Base-by-base conservation (phyloP, 2,113 vertebrate genomes). In the Osmerus mordax region DNA sequence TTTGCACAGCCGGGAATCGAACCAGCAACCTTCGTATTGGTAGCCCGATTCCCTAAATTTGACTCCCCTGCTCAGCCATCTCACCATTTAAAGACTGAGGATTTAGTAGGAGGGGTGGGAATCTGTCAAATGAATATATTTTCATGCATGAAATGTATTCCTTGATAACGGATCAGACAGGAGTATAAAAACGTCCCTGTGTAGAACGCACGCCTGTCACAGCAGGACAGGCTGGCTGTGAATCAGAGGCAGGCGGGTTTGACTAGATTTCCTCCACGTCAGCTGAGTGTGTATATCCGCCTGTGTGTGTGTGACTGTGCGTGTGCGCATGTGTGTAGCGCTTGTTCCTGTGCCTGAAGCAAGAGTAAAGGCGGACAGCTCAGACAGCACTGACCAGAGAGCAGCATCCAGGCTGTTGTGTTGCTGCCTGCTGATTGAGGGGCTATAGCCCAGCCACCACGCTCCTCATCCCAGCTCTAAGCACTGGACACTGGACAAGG, bases 211-310 rank as follows among this genome's bases (percentile, higher is more conserved):
- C 2, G 18, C 6, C 63, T 36, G 32, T 68, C 76, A 63, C 3
- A 56, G 28, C 3, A 12, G 60, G n/a, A 9, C 3, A 56, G 18
- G 3, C 58, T 23, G 12, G 61, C 16, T 18, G 28, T 63, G 61
- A 63, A 63, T 63, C 61, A 63, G 23, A 63, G 61, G 61, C 61
- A 63, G 61, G 61, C 23, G 25, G 61, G 75, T 74, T 65, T 59
- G 56, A 76, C 71, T 62, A 65, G 70, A 21, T 74, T 54, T 41
- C 5, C 16, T 19, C 13, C 41, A 25, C 15, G 6, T 67, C 19
- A 75, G 19, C 61, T 12, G 60, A 19, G 25, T 13, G 21, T 32
- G 68, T 60, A 56, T 70, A 32, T 54, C 56, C 47, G 56, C 47
- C 15, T 56, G 41, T 47, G 41, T 12, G 8, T 47, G 41, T 12